Base-by-base conservation (phyloP, 2,888 invertebrate species). In the Parapristionchus giblindavisi region DNA sequence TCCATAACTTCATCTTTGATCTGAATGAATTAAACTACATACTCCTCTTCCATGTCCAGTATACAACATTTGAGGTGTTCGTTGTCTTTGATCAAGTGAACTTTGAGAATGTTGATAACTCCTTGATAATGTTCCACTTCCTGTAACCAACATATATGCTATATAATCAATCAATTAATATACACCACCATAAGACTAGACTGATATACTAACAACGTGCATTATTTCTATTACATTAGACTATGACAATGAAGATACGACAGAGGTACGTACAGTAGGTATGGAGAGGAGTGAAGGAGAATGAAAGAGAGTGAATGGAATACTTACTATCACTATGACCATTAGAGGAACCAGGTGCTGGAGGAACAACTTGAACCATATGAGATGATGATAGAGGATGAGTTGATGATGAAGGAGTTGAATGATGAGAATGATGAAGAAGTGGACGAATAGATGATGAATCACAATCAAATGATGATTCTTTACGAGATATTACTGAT, bases 41-140 rank as follows among this genome's bases (percentile, higher is more conserved):
- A 29, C n/a, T 29, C 29, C 65, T 60, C 85, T 75, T 73, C 83
- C 84, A 24, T 83, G 84, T 51, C 87, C 87, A 0, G 88, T 85
- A 75, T 88, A 88, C 34, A 88, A 80, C 48, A 88, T 83, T 68
- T 87, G 86, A 3, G 88, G 86, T 8, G 86, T 87, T 56, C 85
- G 58, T 71, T 84, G 86, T 34, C 75, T 27, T 29, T 54, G 66
- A 56, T 87, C 87, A 51, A 87, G 70, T 75, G 86, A 87, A 29
- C 80, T 79, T 14, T 85, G 83, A 2, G 86, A 86, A 40, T 86
- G 84, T 77, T 87, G 86, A 73, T 87, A 86, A 58, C 81, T 84
- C 14, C 87, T 76, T 2, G 83, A 79, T 40, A 86, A 77, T 1
- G 87, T 86, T 54, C 85, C 86, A 75, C 81, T 81, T 54, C 84